A percentile compares a stretch with the other conserved stretches of the same genome.
These are phyloP conservation scores for Archilochus colubris DNA, from an alignment of 2,113 vertebrate species.

Conservation along the genomic window DNA sequence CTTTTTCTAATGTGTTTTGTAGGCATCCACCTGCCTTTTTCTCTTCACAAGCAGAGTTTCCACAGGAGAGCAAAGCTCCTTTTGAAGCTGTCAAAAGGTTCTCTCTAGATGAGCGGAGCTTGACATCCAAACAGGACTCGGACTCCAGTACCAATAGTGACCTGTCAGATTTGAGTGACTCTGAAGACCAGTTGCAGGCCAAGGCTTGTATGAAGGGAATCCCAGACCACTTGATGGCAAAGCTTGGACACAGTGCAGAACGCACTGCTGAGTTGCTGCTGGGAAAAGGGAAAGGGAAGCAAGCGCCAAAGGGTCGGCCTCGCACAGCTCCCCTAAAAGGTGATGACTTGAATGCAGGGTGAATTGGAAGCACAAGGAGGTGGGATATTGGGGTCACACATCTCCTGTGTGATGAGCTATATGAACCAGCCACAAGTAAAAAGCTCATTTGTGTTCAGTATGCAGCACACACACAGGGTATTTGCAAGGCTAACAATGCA, in stretches of 20 bases:
- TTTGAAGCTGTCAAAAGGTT: constrained; percentile 94
- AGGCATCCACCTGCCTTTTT: constrained; percentile 84
- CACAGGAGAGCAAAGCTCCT: constrained; percentile 79
- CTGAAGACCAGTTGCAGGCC: constrained; percentile 88
- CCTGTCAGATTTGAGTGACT: constrained; percentile 95
- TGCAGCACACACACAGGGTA: background rate
- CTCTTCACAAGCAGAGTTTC: constrained; percentile 75
- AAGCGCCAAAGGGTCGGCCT: constrained; percentile 87
- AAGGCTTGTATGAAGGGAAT: constrained; percentile 85
- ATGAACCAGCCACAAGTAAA: background rate
- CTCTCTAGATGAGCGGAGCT: constrained; percentile 89
- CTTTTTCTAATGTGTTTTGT: constrained; percentile 82
- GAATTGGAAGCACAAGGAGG: background rate
- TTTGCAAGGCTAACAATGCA: background rate
- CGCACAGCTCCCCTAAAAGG: constrained; percentile 96
- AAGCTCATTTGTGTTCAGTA: background rate
- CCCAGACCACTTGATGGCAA: constrained; percentile 83
- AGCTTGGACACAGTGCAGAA: constrained; percentile 77
- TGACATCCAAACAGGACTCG: constrained; percentile 89
- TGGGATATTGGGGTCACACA: background rate
- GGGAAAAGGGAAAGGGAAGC: constrained; percentile 88
- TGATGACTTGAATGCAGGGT: constrained; percentile 64
- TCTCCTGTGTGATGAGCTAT: background rate
- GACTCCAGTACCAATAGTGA: constrained; percentile 97
- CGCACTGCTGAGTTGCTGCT: constrained; percentile 79